phyloP scores from a whole-genome alignment of 2,113 vertebrate species.

The Pangasianodon hypophthalmus region DNA sequence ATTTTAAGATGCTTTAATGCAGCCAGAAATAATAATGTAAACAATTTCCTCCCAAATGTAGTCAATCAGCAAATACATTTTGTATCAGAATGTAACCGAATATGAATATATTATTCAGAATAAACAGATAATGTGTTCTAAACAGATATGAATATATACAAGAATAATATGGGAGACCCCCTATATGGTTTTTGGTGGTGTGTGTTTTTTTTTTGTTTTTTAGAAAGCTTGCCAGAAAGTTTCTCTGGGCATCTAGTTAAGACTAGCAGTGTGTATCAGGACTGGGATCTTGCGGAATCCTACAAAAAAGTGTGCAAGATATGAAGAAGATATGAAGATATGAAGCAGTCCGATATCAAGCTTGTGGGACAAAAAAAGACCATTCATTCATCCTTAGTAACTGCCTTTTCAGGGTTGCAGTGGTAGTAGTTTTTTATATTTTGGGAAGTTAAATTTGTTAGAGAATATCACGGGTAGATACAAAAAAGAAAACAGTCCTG shows the following conservation, averaged over 20 bases:
- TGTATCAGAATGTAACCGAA: no score
- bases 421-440: background rate
- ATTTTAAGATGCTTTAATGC: background rate
- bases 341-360: background rate
- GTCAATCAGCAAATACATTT: background rate
- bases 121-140: background rate
- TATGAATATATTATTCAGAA: no score
- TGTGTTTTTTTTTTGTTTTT: no score
- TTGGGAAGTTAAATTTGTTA: background rate
- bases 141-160: background rate
- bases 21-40: background rate
- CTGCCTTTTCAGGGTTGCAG: background rate
- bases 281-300: background rate
- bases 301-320: background rate
- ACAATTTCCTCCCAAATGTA: background rate
- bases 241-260: no score
- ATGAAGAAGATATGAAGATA: background rate
- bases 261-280: background rate
- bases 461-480: background rate
- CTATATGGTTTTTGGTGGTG: no score
- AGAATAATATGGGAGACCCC: background rate
- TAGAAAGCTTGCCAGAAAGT: no score
- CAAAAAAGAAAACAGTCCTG: no score
- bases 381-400: background rate
- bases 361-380: background rate